phyloP scores from a whole-genome alignment of 2,888 invertebrate species.

The Ophion slaviceki region DNA sequence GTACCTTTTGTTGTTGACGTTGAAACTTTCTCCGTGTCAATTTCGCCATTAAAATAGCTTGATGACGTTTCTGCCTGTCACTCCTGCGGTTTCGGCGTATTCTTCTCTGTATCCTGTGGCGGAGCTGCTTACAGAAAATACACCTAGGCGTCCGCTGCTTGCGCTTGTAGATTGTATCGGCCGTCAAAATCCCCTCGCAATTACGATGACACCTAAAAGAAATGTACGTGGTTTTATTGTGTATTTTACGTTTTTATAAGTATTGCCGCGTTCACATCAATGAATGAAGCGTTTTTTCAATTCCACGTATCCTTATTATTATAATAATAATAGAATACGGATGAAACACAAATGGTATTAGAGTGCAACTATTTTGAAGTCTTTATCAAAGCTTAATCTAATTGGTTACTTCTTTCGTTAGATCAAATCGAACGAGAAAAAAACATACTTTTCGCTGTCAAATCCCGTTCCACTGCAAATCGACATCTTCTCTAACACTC shows the following conservation, averaged over 20 bases:
- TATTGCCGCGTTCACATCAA: too few species aligned
- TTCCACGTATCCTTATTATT: too few species aligned
- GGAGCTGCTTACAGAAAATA: not conserved
- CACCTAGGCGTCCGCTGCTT: not conserved
- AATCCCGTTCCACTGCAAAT: constrained; percentile 1
- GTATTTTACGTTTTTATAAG: not conserved
- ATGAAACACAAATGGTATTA: too few species aligned
- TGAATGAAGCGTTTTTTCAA: not conserved
- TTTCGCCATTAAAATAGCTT: not conserved
- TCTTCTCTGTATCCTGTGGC: not conserved
- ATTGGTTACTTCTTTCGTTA: not conserved
- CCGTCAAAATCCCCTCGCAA: not conserved
- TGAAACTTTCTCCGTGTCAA: not conserved
- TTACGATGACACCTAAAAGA: not conserved
- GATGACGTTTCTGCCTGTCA: not conserved
- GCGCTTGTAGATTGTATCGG: not conserved
- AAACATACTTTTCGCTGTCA: not conserved
- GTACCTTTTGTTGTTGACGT: constrained; percentile 5
- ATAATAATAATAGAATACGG: too few species aligned
- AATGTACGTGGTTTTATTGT: not conserved
- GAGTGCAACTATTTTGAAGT: too few species aligned
- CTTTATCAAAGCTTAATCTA: not conserved
- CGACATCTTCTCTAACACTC: not conserved
- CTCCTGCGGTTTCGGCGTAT: not conserved
- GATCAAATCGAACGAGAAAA: too few species aligned